Conservation (phyloP, 2,113 vertebrate species). For the Plecotus auritus region DNA sequence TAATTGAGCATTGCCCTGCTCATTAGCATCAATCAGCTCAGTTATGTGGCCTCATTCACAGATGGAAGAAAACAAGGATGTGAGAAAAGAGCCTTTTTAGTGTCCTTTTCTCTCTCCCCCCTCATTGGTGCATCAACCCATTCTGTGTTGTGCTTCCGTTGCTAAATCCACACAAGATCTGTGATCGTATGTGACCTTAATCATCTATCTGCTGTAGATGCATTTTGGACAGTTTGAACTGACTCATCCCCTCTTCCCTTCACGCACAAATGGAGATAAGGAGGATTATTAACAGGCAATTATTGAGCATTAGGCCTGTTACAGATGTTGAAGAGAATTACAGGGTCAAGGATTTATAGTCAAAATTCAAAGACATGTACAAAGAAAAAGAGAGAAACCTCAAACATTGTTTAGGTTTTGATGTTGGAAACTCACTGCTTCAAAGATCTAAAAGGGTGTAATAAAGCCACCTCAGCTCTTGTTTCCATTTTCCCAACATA, state of each 20-base stretch:
- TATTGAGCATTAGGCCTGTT: not conserved
- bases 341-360: not conserved
- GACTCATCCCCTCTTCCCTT: not conserved
- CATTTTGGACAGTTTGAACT: not conserved
- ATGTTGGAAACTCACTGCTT: not conserved
- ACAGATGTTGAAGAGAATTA: slow-evolving; percentile 1
- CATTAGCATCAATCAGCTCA: not conserved
- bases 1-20: not conserved
- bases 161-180: not conserved
- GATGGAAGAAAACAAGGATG: not conserved
- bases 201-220: not conserved
- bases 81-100: not conserved
- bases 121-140: accelerated
- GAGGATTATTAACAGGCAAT: not conserved
- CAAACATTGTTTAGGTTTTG: slow-evolving; percentile 17
- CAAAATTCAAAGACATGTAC: slow-evolving; percentile 25
- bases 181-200: not conserved
- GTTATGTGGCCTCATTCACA: not conserved
- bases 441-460: not conserved
- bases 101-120: not conserved
- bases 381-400: slow-evolving; percentile 33
- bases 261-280: not conserved
- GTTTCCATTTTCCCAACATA: not conserved
- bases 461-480: slow-evolving; percentile 14
- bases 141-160: not conserved